phyloP scores from a whole-genome alignment of 2,797 vertebrate species.

The Hemitrygon akajei region DNA sequence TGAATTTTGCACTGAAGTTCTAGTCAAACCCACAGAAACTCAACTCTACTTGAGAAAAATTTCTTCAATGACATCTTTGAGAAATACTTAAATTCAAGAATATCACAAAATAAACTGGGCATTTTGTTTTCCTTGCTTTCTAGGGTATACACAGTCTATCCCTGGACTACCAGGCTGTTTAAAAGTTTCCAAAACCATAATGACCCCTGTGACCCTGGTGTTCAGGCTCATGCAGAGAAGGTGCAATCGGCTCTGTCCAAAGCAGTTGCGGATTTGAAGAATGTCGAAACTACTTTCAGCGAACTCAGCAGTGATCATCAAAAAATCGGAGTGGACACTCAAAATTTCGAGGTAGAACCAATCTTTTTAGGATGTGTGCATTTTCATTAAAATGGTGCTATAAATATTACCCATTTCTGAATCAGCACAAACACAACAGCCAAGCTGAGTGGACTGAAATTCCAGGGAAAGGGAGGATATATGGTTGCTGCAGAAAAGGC shows the following conservation, averaged over 20 bases:
- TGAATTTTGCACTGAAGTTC: not conserved
- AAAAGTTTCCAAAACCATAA: not conserved
- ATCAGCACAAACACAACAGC: not conserved
- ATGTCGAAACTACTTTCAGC: fast-evolving
- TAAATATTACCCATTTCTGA: not conserved
- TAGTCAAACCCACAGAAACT: not conserved
- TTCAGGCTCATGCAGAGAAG: fast-evolving
- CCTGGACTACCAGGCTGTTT: not conserved
- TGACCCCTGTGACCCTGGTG: fast-evolving
- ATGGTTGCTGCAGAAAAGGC: not conserved
- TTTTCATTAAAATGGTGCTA: not conserved
- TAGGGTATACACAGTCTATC: not conserved
- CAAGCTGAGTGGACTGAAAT: not conserved
- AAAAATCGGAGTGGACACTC: fast-evolving
- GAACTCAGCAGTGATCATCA: not conserved
- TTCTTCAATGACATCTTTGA: not conserved
- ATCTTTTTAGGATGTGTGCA: not conserved
- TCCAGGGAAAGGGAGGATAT: not conserved
- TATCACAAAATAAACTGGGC: not conserved
- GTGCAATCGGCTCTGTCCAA: fast-evolving
- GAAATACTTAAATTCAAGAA: not conserved
- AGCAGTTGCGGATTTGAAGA: fast-evolving
- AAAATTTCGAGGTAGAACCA: not conserved
- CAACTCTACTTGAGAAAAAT: not conserved
- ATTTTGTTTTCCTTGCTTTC: not conserved